Percentiles rank a stretch among this genome's conserved stretches.
These are phyloP conservation scores for Bactericera cockerelli DNA, from an alignment of 1,140 invertebrate species.

Conservation along the genomic window DNA sequence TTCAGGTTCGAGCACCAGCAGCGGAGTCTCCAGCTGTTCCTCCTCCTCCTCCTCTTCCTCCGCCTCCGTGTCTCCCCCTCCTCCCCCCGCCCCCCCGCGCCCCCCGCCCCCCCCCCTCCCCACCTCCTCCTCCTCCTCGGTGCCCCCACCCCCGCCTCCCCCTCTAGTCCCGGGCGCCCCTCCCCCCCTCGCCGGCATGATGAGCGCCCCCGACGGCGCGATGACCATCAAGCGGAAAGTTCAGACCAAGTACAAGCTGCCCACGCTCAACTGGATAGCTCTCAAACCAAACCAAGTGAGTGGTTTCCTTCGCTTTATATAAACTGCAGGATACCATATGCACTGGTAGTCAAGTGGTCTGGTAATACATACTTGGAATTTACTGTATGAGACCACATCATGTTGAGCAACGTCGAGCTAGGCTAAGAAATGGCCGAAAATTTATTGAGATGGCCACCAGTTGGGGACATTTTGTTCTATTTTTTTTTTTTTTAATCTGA, in stretches of 20 bases:
- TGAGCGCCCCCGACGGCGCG: conserved; percentile 52
- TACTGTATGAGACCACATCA: no score
- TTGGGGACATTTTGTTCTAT: no score
- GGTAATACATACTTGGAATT: no score
- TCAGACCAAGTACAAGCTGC: conserved; percentile 93
- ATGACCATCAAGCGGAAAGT: conserved; percentile 96
- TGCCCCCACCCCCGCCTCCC: conserved; percentile 37
- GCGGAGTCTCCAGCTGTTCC: conserved; percentile 22
- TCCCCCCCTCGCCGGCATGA: conserved; percentile 61
- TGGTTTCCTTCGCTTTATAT: no score
- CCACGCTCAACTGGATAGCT: conserved; percentile 95
- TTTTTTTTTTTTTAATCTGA: no score
- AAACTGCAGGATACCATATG: no score
- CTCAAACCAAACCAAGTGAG: conserved; percentile 87
- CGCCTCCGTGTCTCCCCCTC: conserved; percentile 26
- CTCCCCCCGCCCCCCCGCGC: conserved; percentile 28
- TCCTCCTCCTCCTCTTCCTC: conserved; percentile 19
- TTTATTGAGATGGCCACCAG: no score
- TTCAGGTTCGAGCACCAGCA: conserved; percentile 20
- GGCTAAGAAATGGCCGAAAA: no score
- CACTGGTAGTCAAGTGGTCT: no score
- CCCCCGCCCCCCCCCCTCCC: conserved; percentile 28
- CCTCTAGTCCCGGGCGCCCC: conserved; percentile 32
- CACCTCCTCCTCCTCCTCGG: conserved; percentile 32
- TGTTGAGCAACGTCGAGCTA: no score